phyloP scores from a whole-genome alignment of 2,797 vertebrate species.

The Trichosurus vulpecula region DNA sequence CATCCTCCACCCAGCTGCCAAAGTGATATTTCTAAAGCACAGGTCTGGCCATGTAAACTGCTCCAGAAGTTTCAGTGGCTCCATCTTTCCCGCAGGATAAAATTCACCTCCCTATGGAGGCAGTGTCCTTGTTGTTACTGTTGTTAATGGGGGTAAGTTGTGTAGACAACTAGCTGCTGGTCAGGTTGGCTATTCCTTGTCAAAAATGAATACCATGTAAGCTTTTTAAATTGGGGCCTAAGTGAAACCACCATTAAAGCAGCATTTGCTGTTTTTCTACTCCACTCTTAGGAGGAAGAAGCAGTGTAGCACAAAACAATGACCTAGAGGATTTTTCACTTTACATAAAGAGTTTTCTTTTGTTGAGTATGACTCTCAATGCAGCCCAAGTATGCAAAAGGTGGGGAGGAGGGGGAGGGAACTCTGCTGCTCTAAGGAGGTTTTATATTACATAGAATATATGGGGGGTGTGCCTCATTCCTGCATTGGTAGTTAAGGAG shows the following conservation, averaged over 20 bases:
- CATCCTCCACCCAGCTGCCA: neutral
- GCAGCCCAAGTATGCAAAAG: neutral
- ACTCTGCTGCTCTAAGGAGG: neutral
- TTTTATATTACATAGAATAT: neutral
- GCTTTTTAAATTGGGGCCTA: neutral
- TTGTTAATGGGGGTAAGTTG: neutral
- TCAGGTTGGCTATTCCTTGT: neutral
- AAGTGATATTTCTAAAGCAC: neutral
- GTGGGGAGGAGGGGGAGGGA: neutral
- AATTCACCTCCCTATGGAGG: neutral
- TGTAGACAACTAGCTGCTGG: neutral
- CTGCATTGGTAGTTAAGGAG: neutral
- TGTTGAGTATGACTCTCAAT: neutral
- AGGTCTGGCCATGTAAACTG: neutral
- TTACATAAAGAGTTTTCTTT: neutral
- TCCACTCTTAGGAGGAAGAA: neutral
- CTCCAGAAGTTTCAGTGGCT: neutral
- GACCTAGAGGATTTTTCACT: neutral
- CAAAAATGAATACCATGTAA: neutral
- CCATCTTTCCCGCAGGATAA: neutral
- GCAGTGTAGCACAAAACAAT: neutral
- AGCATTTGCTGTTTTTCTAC: neutral
- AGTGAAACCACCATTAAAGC: neutral
- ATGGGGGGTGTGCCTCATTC: neutral
- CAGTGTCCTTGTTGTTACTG: neutral